Base-by-base conservation (phyloP, 1,140 invertebrate genomes). In the Heliconius eleuchia region DNA sequence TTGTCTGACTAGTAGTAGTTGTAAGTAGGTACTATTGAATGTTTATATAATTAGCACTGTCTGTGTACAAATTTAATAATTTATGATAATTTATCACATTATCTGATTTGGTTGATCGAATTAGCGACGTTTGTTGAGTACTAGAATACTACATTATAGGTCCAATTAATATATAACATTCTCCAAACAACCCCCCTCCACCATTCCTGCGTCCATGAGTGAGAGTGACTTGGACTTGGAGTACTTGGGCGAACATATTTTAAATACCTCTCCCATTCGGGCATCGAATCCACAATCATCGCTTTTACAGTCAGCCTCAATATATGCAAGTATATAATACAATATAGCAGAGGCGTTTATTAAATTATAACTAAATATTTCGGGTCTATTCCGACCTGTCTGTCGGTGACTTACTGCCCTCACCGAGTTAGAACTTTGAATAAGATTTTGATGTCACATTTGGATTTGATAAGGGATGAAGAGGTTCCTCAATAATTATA, bases 371-470 rank as follows among this genome's bases (percentile, higher is more conserved):
- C 23, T 66, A 16, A 66, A 66, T 66, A 66, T 66, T 66, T 30
- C 60, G 60, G 60, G 60, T 66, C 60, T 66, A 30, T 30, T 27
- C 60, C 16, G 60, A 30, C n/a, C 55, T 60, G 55, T 60, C 60
- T 66, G 60, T 66, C 60, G 60, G 9, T 66, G 23, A 66, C 23
- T 66, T 60, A 60, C n/a, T 66, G 18, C 23, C 60, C 60, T 66
- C n/a, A 23, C 55, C 8, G 13, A 30, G 27, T 66, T 30, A 66
- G 23, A 66, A 66, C 60, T 66, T 66, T 30, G 23, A 66, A 66
- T 27, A 30, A 66, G 60, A 27, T 66, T 66, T 66, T 66, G 60
- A 66, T 66, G 60, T 66, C 60, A 66, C 27, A 30, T 66, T 66
- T 66, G 60, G 60, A 16, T 66, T 52, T 66, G 60, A 66, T 27